Percentiles rank a stretch among this genome's conserved stretches.
Evolutionary conservation across 2,113 vertebrate species (phyloP).

Genomic region (Cavia aperea): DNA sequence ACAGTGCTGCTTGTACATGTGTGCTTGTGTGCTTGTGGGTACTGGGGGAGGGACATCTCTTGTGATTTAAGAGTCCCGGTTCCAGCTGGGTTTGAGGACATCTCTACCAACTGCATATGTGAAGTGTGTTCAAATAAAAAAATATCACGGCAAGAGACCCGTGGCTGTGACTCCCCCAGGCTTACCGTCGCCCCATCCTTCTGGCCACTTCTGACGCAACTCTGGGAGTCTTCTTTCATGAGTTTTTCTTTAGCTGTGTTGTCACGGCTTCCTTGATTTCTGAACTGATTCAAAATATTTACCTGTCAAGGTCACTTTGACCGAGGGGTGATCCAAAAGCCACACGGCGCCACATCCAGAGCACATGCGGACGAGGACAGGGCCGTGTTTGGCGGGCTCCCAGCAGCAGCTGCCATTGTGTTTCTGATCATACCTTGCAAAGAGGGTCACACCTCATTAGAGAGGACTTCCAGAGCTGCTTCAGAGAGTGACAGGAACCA

Average conservation of each 20-base stretch:
- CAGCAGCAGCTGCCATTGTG: neutral
- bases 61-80: neutral
- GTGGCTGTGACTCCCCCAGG: neutral
- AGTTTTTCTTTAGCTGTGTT: neutral
- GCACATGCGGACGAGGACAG: rapidly evolving
- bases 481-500: neutral
- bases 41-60: neutral
- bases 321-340: neutral
- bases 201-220: neutral
- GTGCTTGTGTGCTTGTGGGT: neutral
- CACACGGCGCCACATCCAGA: neutral
- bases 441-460: neutral
- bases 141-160: neutral
- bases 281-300: neutral
- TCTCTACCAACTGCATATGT: neutral
- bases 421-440: neutral
- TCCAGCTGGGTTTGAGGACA: neutral
- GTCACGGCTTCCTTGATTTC: neutral
- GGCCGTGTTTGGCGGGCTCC: neutral
- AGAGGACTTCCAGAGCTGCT: neutral
- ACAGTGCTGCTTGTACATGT: neutral
- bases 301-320: neutral
- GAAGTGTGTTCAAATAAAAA: neutral
- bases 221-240: neutral
- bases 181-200: rapidly evolving